Base-by-base conservation (phyloP, 2,888 invertebrate genomes). In the Acheta domesticus region DNA sequence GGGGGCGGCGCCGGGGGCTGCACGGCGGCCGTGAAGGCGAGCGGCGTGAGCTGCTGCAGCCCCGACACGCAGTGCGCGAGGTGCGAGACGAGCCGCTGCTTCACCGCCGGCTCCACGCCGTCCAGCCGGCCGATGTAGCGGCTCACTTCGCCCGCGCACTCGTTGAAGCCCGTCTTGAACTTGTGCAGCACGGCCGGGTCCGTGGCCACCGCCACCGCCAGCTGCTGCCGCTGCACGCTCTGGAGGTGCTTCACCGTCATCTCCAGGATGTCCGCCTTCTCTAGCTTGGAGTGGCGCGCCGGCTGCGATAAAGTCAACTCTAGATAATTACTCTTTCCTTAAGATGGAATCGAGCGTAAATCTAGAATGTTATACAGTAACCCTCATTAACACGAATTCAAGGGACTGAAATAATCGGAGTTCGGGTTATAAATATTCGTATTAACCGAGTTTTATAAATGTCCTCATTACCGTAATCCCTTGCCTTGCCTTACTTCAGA, bases 221-320 rank as follows among this genome's bases (percentile, higher is more conserved):
- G 89, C 84, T 96, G 94, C 86, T 96, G 95, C 16, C 95, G 91
- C 85, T 97, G 95, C 23, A 98, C 91, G 0, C 92, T 92, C 87
- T 96, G 95, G 81, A 98, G 89, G 87, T 97, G 96, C 85, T 96
- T 95, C 78, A 98, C 98, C 0, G 98, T 97, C 96, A 98, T 96
- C 88, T 98, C 98, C 82, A 98, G 89, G 83, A 98, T 98, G 87
- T 98, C 98, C 11, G 98, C 98, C 87, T 98, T 98, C 86, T 98
- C 98, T 84, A 98, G 88, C 87, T 98, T 98, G 11, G 96, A 96
- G 87, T 97, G 97, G 84, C 97, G 91, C 49, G 96, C 94, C 77
- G 97, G 96, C 96, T 97, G 90, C 84, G n/a, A 62, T 62, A 62
- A 36, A 1, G 36, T 36, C 36, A 36, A 36, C 36, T 36, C 36